phyloP scores from a whole-genome alignment of 2,888 invertebrate species.

The Vanessa cardui region DNA sequence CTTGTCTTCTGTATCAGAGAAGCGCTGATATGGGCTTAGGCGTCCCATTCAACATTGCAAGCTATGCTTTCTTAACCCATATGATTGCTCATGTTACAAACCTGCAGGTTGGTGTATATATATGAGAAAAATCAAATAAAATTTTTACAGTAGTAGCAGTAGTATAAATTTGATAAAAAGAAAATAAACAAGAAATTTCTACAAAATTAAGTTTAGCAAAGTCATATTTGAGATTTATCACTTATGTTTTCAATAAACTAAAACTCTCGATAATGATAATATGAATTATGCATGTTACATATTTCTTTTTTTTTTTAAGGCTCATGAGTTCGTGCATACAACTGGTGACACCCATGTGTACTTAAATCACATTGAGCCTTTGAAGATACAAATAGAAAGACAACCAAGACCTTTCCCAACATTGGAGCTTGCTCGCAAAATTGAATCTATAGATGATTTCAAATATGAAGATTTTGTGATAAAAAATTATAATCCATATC shows the following conservation, averaged over 20 bases:
- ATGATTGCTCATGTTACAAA: constrained; percentile 98
- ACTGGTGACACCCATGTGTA: constrained; percentile 98
- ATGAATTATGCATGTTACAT: no score
- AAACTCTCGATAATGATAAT: no score
- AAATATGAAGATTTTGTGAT: constrained; percentile 92
- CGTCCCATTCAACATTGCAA: constrained; percentile 99
- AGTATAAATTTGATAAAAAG: no score
- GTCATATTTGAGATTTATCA: no score
- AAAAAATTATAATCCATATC: constrained; percentile 92
- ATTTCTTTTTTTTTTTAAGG: constrained; percentile 72
- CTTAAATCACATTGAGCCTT: constrained; percentile 92
- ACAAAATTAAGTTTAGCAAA: no score
- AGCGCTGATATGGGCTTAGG: constrained; percentile 99
- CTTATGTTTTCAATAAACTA: neutral
- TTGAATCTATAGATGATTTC: constrained; percentile 93
- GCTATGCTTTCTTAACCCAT: constrained; percentile 95
- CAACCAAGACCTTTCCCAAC: constrained; percentile 92
- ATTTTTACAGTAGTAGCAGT: no score
- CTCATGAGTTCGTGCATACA: constrained; percentile 97
- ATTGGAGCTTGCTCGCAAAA: constrained; percentile 88
- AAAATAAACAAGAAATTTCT: no score
- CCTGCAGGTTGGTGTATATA: constrained; percentile 85
- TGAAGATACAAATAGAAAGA: constrained; percentile 90
- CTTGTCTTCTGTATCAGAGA: constrained; percentile 96
- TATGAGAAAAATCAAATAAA: neutral